Conservation (phyloP, 2,797 vertebrate genomes). For the Rhynchonycteris naso region DNA sequence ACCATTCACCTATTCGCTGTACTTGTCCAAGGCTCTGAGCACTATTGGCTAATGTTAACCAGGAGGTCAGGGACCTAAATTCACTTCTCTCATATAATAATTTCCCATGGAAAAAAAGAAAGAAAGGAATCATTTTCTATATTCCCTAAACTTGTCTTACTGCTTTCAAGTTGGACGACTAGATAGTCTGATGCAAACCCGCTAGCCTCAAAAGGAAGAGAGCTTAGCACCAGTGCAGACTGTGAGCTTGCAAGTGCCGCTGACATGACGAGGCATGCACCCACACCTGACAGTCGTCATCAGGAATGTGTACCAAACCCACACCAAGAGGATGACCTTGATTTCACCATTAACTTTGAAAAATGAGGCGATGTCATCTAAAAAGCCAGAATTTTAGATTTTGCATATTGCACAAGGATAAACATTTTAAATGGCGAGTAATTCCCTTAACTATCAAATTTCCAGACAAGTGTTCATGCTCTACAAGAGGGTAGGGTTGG, state of each 20-base stretch:
- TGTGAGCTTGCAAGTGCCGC: background rate
- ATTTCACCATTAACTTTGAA: conserved; percentile 47
- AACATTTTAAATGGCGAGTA: conserved; percentile 48
- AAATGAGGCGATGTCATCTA: background rate
- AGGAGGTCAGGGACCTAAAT: background rate
- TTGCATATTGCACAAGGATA: conserved; percentile 5
- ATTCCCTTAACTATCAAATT: conserved; percentile 38
- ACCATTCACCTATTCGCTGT: background rate
- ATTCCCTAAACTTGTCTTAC: background rate
- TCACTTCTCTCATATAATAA: background rate
- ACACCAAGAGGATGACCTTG: background rate
- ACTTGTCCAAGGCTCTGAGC: background rate
- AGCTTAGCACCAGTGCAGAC: no score
- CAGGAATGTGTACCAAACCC: background rate
- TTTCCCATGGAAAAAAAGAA: background rate
- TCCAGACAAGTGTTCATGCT: conserved; percentile 22
- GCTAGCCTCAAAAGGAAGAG: background rate
- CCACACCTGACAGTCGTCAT: background rate
- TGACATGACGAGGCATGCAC: background rate
- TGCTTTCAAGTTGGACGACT: background rate
- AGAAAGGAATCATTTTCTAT: background rate
- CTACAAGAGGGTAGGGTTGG: background rate
- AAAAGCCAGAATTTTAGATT: background rate
- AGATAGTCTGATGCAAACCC: background rate
- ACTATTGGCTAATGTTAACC: background rate